These are phyloP conservation scores for Rhaphigaster nebulosa DNA, from an alignment of 2,888 invertebrate species.

Conservation along the genomic window DNA sequence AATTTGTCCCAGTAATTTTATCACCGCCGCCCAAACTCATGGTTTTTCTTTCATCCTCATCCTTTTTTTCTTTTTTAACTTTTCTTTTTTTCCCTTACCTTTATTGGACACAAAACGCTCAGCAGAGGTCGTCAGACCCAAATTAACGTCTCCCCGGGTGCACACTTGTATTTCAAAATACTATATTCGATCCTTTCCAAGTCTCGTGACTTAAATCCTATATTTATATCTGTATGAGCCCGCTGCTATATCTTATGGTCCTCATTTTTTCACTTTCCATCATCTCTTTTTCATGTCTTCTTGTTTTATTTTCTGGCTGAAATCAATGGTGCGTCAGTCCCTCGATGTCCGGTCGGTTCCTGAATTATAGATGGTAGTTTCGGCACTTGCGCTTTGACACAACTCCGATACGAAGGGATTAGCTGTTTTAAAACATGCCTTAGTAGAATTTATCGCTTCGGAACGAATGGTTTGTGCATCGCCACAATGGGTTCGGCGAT, in stretches of 20 bases:
- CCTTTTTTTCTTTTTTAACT: background rate
- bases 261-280: conserved; percentile 40
- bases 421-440: conserved; percentile 49
- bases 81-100: background rate
- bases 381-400: conserved; percentile 42
- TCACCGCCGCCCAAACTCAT: background rate
- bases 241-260: conserved; percentile 1
- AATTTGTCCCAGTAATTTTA: conserved; percentile 44
- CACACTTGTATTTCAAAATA: conserved; percentile 42
- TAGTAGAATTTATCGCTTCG: conserved; percentile 25
- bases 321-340: background rate
- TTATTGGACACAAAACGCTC: background rate
- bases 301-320: background rate
- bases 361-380: conserved; percentile 44
- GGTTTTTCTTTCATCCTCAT: background rate
- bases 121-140: background rate
- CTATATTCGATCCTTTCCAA: conserved; percentile 21
- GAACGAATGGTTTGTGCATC: conserved; percentile 42
- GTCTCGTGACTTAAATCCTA: conserved; percentile 24
- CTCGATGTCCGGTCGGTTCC: background rate
- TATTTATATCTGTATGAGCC: conserved; percentile 48
- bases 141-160: conserved; percentile 39
- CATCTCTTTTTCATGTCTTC: background rate
- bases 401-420: conserved; percentile 33
- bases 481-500: conserved; percentile 31